phyloP scores from a whole-genome alignment of 2,113 vertebrate species.

The Sinocyclocheilus maitianheensis region DNA sequence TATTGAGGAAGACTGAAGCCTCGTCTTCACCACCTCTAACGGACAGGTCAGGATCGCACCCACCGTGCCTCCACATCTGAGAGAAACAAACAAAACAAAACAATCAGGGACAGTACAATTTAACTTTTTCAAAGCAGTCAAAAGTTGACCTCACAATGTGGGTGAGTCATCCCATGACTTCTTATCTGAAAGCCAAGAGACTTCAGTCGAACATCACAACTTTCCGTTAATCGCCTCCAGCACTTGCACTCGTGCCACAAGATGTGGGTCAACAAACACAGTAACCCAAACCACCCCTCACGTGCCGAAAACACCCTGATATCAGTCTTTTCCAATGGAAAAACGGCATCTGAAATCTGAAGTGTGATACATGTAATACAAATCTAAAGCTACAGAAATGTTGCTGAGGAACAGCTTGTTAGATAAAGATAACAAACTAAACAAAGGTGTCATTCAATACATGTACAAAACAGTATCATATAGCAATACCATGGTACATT shows the following conservation, averaged over 20 bases:
- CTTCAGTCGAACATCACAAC: neutral
- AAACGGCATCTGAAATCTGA: neutral
- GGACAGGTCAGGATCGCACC: conserved; percentile 98
- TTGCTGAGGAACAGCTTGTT: neutral
- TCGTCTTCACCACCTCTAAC: conserved; percentile 97
- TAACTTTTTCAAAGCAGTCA: neutral
- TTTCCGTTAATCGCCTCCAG: neutral
- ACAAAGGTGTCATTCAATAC: neutral
- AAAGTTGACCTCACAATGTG: neutral
- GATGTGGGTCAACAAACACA: conserved; percentile 16
- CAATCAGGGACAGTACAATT: too few relatives aligned
- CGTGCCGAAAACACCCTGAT: neutral
- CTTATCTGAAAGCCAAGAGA: neutral
- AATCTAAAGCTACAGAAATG: neutral
- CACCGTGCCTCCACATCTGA: conserved; percentile 95
- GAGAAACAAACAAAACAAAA: neutral
- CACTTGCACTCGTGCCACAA: neutral
- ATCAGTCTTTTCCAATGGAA: neutral
- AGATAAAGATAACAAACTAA: neutral
- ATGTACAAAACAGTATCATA: neutral
- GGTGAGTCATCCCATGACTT: neutral
- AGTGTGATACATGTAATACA: neutral
- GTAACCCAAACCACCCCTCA: neutral
- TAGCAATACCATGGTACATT: neutral
- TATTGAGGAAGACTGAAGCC: conserved; percentile 93